Evolutionary conservation across 2,797 vertebrate genomes (phyloP), one percentile per base, ranked within the genome.

Genomic region (Amblyopsis hoosieri): DNA sequence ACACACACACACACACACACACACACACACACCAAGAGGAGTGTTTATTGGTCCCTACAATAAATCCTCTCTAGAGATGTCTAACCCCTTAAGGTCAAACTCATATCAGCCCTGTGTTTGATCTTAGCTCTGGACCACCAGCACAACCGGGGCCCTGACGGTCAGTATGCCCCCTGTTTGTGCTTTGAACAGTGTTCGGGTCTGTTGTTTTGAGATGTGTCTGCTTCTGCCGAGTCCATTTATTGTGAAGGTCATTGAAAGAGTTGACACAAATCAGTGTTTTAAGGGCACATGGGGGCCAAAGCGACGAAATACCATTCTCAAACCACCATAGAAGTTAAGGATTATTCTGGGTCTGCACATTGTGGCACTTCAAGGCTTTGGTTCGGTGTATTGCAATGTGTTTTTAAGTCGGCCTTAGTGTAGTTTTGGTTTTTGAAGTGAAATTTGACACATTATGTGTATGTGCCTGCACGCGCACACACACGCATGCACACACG

Each of bases 1-100:
- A 12, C 59, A 37, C 48, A 3, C 59, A 5, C 48, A 33, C 59
- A 61, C 47, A 9, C 47, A 60, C 23, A 51, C 33, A 9, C 65
- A 12, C 0, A 17, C 60, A 60, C 46, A 61, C 57, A 55, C 59
- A 70, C 60, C 14, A 45, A 12, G 13, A 3, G 50, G 52, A 72
- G 71, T 68, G 70, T 79, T 84, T 81, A 81, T 69, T 79, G 76
- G 66, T 65, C 42, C 23, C 67, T 33, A 46, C 49, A 57, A 57
- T 82, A 76, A 84, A 80, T 74, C 70, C 74, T 73, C 80, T 71
- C 73, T 8, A 47, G 73, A 70, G 80, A 74, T 57, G 57, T 15
- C 19, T 52, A 65, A 62, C 62, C 77, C 68, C 60, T 70, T 57
- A 15, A 66, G 83, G 82, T 85, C 78, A 85, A 85, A 85, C 78